phyloP scores from a whole-genome alignment of 2,797 vertebrate genomes.

The Melopsittacus undulatus region DNA sequence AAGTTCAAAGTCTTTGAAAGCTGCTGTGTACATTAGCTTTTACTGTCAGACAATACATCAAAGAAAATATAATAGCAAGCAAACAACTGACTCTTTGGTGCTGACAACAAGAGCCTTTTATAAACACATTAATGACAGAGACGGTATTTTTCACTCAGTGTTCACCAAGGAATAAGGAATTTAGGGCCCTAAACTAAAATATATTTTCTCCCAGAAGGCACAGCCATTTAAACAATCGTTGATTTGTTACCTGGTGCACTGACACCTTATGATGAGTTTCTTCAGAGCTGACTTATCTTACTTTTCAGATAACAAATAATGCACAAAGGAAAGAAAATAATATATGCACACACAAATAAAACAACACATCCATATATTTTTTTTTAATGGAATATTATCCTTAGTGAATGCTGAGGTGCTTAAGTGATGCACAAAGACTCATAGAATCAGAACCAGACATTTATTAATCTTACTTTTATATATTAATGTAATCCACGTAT shows the following conservation, averaged over 20 bases:
- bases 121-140: constrained; percentile 66
- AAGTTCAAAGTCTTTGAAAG: constrained; percentile 17
- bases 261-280: constrained; percentile 54
- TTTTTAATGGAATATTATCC: background rate
- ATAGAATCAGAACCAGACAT: background rate
- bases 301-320: constrained; percentile 66
- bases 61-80: constrained; percentile 4
- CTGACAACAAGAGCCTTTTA: constrained; percentile 62
- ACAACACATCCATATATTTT: background rate
- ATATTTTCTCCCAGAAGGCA: constrained; percentile 50
- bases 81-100: constrained; percentile 21
- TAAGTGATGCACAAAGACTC: background rate
- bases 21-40: constrained; percentile 46
- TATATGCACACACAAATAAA: background rate
- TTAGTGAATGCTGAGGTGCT: background rate
- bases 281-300: constrained; percentile 39
- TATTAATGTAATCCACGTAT: background rate
- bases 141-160: constrained; percentile 54
- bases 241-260: constrained; percentile 65
- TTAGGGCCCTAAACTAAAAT: constrained; percentile 58
- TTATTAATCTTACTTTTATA: constrained; percentile 20
- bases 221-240: constrained; percentile 60
- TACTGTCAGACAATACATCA: constrained; percentile 59
- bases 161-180: constrained; percentile 63
- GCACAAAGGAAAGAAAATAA: background rate